Evolutionary conservation across 2,113 vertebrate species (phyloP).

Genomic region (Tragelaphus buxtoni): DNA sequence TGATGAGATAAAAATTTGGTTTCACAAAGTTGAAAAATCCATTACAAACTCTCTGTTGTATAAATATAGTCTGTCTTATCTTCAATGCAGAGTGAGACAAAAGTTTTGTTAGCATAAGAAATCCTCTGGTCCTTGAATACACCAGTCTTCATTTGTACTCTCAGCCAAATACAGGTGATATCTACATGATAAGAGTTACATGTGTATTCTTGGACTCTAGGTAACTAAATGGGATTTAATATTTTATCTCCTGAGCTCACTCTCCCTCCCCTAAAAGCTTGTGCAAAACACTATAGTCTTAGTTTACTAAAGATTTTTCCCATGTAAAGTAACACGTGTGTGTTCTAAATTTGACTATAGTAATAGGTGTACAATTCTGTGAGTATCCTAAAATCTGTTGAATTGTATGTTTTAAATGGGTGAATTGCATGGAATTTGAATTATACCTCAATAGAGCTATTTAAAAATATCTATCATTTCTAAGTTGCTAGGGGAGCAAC

Average conservation of each 20-base stretch:
- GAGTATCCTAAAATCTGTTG: background rate
- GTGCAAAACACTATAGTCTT: background rate
- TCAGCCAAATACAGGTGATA: background rate
- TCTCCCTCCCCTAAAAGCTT: background rate
- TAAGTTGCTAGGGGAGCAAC: background rate
- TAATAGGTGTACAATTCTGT: background rate
- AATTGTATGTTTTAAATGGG: background rate
- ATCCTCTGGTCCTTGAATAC: conserved; percentile 24
- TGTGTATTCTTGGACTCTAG: background rate
- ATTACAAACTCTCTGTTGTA: conserved; percentile 62
- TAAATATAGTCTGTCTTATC: conserved; percentile 73
- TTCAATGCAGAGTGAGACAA: conserved; percentile 47
- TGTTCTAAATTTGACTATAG: background rate
- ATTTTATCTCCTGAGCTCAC: background rate
- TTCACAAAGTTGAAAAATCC: conserved; percentile 67
- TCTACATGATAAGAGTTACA: background rate
- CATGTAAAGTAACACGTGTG: background rate
- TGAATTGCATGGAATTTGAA: background rate
- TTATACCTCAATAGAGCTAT: background rate
- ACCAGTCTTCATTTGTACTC: background rate
- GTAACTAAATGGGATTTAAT: background rate
- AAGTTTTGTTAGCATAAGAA: conserved; percentile 43
- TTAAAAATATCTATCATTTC: background rate
- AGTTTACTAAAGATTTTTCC: background rate
- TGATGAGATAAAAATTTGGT: conserved; percentile 43